These are phyloP conservation scores for Mormyrus hasselquistii DNA, from an alignment of 2,797 vertebrate genomes.

Conservation along the genomic window DNA sequence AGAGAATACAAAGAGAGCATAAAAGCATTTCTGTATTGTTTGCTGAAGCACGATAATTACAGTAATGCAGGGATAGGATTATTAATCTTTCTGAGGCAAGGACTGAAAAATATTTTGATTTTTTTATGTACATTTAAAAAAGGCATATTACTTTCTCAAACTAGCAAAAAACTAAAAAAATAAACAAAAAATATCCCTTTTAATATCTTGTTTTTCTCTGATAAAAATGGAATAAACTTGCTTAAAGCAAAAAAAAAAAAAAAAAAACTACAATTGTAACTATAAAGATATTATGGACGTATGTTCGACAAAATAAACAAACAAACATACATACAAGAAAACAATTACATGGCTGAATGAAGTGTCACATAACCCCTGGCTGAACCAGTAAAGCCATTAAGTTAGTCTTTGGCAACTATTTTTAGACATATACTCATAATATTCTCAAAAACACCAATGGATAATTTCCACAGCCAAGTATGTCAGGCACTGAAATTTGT, in stretches of 20 bases:
- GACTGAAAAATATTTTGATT: slow-evolving; percentile 47
- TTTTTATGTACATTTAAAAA: slow-evolving; percentile 37
- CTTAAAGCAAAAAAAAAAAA: slow-evolving; percentile 53
- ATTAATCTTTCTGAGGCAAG: slow-evolving; percentile 31
- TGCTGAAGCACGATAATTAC: neutral
- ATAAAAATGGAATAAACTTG: slow-evolving; percentile 54
- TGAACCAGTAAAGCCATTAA: slow-evolving; percentile 58
- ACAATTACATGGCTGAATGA: slow-evolving; percentile 58
- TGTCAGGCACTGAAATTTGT: neutral
- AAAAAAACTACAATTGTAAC: slow-evolving; percentile 46
- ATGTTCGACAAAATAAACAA: slow-evolving; percentile 60
- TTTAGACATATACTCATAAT: neutral
- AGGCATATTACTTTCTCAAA: slow-evolving; percentile 33
- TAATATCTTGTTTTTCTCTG: slow-evolving; percentile 45
- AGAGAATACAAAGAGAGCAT: slow-evolving; percentile 17
- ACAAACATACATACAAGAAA: slow-evolving; percentile 47
- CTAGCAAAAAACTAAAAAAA: slow-evolving; percentile 24
- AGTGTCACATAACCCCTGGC: slow-evolving; percentile 65
- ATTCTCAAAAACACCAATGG: neutral
- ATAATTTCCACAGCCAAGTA: neutral
- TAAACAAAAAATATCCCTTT: slow-evolving; percentile 56
- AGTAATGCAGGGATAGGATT: slow-evolving; percentile 9
- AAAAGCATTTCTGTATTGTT: neutral
- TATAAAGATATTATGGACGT: slow-evolving; percentile 49
- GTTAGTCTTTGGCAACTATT: slow-evolving; percentile 25